These are phyloP conservation scores for Sphenopsis melanotis DNA, from an alignment of 2,797 vertebrate genomes.

Conservation along the genomic window DNA sequence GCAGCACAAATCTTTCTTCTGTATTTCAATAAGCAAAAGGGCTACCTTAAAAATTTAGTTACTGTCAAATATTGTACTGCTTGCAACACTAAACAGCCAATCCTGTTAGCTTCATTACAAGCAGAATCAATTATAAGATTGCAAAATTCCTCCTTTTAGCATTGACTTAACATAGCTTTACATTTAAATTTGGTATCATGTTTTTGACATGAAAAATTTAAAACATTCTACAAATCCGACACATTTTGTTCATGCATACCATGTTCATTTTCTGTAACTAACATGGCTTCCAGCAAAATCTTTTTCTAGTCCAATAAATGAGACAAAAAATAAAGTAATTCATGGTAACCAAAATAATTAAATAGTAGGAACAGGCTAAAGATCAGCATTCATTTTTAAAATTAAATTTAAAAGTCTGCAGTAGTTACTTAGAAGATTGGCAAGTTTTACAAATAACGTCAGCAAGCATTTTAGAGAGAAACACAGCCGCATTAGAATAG, in stretches of 20 bases:
- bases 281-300: not conserved
- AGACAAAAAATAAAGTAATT: slow-evolving; percentile 24
- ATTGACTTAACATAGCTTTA: not conserved
- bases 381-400: slow-evolving; percentile 72
- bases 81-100: not conserved
- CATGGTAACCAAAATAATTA: slow-evolving; percentile 66
- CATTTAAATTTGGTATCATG: not conserved
- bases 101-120: not conserved
- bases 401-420: slow-evolving; percentile 76
- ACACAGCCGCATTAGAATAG: slow-evolving; percentile 71
- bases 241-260: not conserved
- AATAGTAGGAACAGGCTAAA: slow-evolving; percentile 64
- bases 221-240: not conserved
- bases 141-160: not conserved
- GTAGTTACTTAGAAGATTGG: slow-evolving; percentile 73
- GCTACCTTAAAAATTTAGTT: not conserved
- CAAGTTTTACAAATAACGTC: slow-evolving; percentile 79
- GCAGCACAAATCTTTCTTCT: not conserved
- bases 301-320: slow-evolving; percentile 41
- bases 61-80: not conserved
- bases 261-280: not conserved
- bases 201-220: not conserved
- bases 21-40: not conserved
- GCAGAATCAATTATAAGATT: not conserved
- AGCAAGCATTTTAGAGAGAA: slow-evolving; percentile 73